These are phyloP conservation scores for Rhodophaea formosa DNA, from an alignment of 2,888 invertebrate genomes.

Conservation along the genomic window DNA sequence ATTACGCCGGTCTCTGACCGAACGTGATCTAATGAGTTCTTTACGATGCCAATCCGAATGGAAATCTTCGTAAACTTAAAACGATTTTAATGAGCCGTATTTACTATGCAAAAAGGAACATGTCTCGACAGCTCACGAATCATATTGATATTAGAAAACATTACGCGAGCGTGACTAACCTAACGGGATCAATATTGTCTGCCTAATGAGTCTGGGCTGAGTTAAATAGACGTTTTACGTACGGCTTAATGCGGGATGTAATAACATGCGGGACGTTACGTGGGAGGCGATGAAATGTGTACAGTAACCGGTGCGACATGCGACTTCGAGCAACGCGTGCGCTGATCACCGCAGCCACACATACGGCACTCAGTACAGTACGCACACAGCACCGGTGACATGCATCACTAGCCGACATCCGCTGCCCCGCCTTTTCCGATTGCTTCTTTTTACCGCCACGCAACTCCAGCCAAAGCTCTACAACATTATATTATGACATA, in stretches of 20 bases:
- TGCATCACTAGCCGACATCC: slow-evolving; percentile 48
- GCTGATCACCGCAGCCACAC: slow-evolving; percentile 13
- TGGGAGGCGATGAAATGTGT: slow-evolving; percentile 23
- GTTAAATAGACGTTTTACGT: slow-evolving; percentile 16
- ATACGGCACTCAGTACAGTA: slow-evolving; percentile 22
- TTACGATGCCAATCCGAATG: slow-evolving; percentile 53
- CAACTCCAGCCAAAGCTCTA: slow-evolving; percentile 29
- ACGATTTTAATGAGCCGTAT: slow-evolving; percentile 54
- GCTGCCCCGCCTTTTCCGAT: slow-evolving; percentile 53
- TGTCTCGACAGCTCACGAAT: slow-evolving; percentile 48
- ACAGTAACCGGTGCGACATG: slow-evolving; percentile 32
- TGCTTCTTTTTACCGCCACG: slow-evolving; percentile 43
- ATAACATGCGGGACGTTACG: slow-evolving; percentile 22
- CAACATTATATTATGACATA: slow-evolving; percentile 30
- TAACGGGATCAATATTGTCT: slow-evolving; percentile 37
- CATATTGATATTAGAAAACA: slow-evolving; percentile 55
- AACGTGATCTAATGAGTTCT: slow-evolving; percentile 61
- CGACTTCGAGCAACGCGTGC: slow-evolving; percentile 21
- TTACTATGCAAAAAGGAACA: slow-evolving; percentile 46
- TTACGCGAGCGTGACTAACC: slow-evolving; percentile 49
- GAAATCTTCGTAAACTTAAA: slow-evolving; percentile 50
- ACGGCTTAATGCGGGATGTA: slow-evolving; percentile 20
- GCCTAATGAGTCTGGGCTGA: slow-evolving; percentile 14
- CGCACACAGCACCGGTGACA: slow-evolving; percentile 41
- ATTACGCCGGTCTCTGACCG: slow-evolving; percentile 45